Percentiles rank a stretch among this genome's conserved stretches.
Conservation (phyloP, 2,888 invertebrate species). For the Polyploca ridens region DNA sequence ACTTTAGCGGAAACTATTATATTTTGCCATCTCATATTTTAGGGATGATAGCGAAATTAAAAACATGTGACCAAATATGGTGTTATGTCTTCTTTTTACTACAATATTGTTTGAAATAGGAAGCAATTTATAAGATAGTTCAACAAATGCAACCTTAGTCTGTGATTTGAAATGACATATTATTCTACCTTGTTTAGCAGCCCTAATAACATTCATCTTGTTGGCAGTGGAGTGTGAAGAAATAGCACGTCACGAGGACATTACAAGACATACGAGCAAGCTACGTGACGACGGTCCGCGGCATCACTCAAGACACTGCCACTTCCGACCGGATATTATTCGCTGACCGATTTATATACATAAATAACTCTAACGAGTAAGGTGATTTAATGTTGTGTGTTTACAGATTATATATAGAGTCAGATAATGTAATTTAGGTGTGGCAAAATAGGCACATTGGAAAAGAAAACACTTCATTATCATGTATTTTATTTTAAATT, state of each 20-base stretch:
- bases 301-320: slow-evolving; percentile 54
- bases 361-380: slow-evolving; percentile 38
- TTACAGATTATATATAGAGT: no score
- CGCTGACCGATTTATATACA: slow-evolving; percentile 48
- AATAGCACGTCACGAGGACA: slow-evolving; percentile 31
- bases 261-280: slow-evolving; percentile 45
- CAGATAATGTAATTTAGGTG: no score
- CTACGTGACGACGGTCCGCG: slow-evolving; percentile 45
- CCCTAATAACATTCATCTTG: slow-evolving; percentile 16
- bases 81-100: no score
- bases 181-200: background rate
- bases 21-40: background rate
- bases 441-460: no score
- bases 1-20: background rate
- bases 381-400: slow-evolving; percentile 3
- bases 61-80: no score
- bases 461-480: no score
- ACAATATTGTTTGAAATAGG: background rate
- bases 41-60: background rate
- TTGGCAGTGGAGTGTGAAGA: slow-evolving; percentile 25
- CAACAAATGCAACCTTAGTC: background rate
- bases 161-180: background rate
- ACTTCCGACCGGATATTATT: slow-evolving; percentile 58
- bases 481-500: no score
- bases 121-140: no score